Conservation (phyloP, 2,888 invertebrate species). For the Megamerina dolium region DNA sequence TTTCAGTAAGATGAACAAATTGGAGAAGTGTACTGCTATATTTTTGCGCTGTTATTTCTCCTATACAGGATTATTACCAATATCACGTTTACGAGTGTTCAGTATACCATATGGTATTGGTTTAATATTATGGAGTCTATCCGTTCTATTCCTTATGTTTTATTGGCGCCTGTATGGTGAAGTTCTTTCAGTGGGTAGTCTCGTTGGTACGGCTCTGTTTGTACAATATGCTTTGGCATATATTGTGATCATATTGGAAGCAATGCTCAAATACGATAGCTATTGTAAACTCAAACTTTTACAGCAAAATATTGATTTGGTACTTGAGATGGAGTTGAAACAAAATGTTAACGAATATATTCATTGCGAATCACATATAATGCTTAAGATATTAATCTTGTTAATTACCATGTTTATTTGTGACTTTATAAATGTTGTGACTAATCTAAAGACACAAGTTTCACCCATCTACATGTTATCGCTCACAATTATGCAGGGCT, state of each 20-base stretch:
- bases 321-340: conserved; percentile 4
- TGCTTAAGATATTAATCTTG: not conserved
- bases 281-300: not conserved
- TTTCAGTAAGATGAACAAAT: conserved; percentile 5
- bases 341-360: not conserved
- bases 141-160: conserved; percentile 8
- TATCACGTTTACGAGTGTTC: conserved; percentile 9
- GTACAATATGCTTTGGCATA: conserved; percentile 12
- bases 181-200: conserved; percentile 14
- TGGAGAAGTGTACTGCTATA: not conserved
- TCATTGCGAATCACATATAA: not conserved
- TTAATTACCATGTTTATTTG: not conserved
- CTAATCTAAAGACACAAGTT: not conserved
- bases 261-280: conserved; percentile 12
- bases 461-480: conserved; percentile 8
- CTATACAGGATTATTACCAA: conserved; percentile 7
- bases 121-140: conserved; percentile 9
- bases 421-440: conserved; percentile 4
- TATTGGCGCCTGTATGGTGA: conserved; percentile 13
- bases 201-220: conserved; percentile 21
- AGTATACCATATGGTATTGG: conserved; percentile 6
- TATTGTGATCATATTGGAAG: conserved; percentile 19
- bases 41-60: conserved; percentile 6
- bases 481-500: not conserved
- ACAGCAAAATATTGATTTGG: conserved; percentile 11